phyloP scores from a whole-genome alignment of 2,113 vertebrate genomes.

The Strix aluco region DNA sequence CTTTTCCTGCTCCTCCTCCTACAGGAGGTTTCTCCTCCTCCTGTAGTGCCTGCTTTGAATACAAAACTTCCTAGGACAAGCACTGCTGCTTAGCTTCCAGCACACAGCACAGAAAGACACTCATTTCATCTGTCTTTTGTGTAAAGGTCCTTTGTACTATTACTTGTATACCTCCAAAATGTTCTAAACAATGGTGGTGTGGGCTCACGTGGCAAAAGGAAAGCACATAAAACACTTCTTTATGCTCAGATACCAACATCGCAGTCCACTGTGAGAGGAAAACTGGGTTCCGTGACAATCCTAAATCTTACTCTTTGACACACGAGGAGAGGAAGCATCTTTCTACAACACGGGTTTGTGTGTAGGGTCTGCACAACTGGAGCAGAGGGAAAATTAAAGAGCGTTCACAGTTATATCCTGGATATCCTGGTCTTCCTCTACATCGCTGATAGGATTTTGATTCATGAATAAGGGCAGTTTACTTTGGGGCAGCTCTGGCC shows the following conservation, averaged over 20 bases:
- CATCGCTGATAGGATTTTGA: neutral
- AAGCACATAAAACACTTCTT: neutral
- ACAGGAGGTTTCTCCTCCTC: neutral
- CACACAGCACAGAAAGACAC: neutral
- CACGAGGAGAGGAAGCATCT: neutral
- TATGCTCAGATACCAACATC: neutral
- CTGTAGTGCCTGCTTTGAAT: neutral
- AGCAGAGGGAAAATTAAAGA: neutral
- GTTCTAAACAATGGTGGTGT: neutral
- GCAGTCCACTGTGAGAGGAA: neutral
- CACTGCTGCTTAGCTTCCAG: neutral
- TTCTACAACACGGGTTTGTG: neutral
- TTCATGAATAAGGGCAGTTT: neutral
- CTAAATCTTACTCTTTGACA: neutral
- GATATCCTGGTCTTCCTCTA: neutral
- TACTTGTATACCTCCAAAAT: neutral
- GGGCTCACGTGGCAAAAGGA: neutral
- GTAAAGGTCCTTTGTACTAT: neutral
- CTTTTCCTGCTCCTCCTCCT: neutral
- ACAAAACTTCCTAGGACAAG: neutral
- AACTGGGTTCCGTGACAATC: neutral
- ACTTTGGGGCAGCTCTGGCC: neutral
- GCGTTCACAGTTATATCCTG: neutral
- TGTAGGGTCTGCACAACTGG: neutral
- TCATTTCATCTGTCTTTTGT: rapidly evolving